Percentiles rank a stretch among this genome's conserved stretches.
Evolutionary conservation across 53 echinoderm and acorn worm genomes (phyloP).

Genomic region (Holothuria scabra): DNA sequence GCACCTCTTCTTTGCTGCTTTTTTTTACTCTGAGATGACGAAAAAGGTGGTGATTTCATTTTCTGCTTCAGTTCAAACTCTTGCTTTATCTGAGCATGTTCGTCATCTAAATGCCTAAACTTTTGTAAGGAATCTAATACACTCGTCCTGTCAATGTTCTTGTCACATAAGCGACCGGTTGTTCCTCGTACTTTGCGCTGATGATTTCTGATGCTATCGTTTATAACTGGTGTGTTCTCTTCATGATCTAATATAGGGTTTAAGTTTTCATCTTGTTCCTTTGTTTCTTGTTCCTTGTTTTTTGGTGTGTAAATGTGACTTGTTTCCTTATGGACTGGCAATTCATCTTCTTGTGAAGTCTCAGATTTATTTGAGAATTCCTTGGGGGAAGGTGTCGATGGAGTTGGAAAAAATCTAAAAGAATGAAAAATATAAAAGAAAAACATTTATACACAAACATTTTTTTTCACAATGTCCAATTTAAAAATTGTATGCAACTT

Average conservation of each 20-base stretch:
- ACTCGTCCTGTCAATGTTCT: conserved; percentile 19
- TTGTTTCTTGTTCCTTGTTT: background rate
- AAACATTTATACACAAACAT: too few relatives aligned
- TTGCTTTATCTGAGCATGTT: conserved; percentile 1
- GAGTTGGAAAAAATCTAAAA: too few relatives aligned
- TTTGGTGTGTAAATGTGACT: conserved; percentile 19
- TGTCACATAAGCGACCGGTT: conserved; percentile 27
- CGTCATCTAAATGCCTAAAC: conserved; percentile 33
- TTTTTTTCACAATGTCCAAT: too few relatives aligned
- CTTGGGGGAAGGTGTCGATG: too few relatives aligned
- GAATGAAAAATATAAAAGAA: too few relatives aligned
- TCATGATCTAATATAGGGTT: too few relatives aligned
- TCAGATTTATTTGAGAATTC: too few relatives aligned
- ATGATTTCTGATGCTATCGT: conserved; percentile 27
- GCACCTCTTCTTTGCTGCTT: conserved; percentile 7
- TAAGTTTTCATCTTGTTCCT: background rate
- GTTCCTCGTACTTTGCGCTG: conserved; percentile 37
- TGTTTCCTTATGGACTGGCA: background rate
- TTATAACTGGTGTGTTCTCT: background rate
- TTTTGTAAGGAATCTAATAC: conserved; percentile 28
- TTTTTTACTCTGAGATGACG: background rate
- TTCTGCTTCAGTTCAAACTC: background rate
- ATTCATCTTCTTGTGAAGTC: too few relatives aligned
- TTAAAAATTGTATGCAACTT: too few relatives aligned
- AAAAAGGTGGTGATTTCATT: conserved; percentile 7